phyloP scores from a whole-genome alignment of 2,888 invertebrate species.

The Brachypalpus laphriformis region DNA sequence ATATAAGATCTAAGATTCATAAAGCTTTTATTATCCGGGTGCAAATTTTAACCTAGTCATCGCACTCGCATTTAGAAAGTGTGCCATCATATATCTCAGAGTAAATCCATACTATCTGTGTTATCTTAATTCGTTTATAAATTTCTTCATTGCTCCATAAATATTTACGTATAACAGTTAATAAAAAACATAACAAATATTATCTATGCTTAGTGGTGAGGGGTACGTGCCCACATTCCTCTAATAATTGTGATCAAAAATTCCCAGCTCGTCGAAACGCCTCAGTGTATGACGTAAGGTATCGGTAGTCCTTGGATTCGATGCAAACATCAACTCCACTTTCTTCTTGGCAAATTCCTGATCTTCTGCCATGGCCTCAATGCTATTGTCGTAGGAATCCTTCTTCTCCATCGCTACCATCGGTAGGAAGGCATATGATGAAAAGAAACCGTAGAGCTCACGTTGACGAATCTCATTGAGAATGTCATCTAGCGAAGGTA shows the following conservation, averaged over 20 bases:
- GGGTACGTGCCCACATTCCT: too few species aligned
- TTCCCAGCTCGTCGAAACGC: constrained; percentile 80
- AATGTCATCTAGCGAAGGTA: constrained; percentile 79
- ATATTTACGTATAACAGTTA: constrained; percentile 37
- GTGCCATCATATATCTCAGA: neutral
- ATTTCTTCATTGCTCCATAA: constrained; percentile 29
- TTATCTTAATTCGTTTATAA: constrained; percentile 19
- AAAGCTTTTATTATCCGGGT: neutral
- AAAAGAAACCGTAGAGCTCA: constrained; percentile 81
- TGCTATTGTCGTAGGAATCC: constrained; percentile 80
- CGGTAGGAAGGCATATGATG: constrained; percentile 81
- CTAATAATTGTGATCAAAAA: constrained; percentile 77
- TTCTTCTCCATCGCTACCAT: constrained; percentile 82
- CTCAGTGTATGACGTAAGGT: constrained; percentile 79
- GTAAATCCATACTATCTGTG: neutral
- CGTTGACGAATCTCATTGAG: constrained; percentile 78
- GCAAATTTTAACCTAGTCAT: neutral
- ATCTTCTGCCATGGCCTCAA: constrained; percentile 79
- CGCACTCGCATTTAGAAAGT: neutral
- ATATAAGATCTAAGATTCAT: neutral
- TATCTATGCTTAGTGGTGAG: neutral
- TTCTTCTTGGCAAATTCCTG: constrained; percentile 80
- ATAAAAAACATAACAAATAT: constrained; percentile 10
- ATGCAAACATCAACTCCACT: constrained; percentile 80
- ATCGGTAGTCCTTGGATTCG: constrained; percentile 80